Base-by-base conservation (phyloP, 2,113 vertebrate species). In the Anser cygnoides region DNA sequence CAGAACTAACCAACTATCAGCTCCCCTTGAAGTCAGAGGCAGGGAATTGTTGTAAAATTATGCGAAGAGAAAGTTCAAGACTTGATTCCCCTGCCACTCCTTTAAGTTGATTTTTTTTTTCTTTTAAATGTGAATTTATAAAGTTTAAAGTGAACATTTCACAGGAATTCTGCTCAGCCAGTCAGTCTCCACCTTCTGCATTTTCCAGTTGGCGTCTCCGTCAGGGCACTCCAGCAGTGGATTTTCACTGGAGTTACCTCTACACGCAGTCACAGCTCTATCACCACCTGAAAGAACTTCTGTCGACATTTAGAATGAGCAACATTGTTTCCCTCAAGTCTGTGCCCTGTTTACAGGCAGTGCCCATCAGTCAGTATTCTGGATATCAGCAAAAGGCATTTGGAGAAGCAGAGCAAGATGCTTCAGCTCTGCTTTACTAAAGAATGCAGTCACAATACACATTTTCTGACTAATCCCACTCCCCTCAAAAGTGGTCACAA, bases 371-470 rank as follows among this genome's bases (percentile, higher is more conserved):
- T 12, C 37, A 28, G 19, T 10, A 23, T 26, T 12, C 14, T 8
- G 39, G 26, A 50, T 29, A 35, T 19, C 13, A 2, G 2, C 4
- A 55, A 41, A 23, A 84, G 22, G 41, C 52, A n/a, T 10, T 1
- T 0, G 70, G 33, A 90, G 58, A 44, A 76, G 58, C 2, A 43
- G 25, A 75, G 17, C 82, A 79, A 75, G 19, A n/a, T 49, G 17
- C 57, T 80, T 29, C 26, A 55, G 26, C 63, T 43, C 33, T 44
- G 22, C 28, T 0, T 0, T 11, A 18, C 12, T 6, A 59, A 73
- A 58, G 9, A 90, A 31, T 2, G 26, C 0, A 2, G 1, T 0
- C 5, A 26, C 6, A 33, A 10, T 21, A 52, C 8, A 8, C 5
- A 9, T 28, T 66, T 71, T 49, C 59, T 71, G 17, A 21, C 35